A percentile compares a stretch with the other conserved stretches of the same genome.
Conservation (phyloP, 2,888 invertebrate genomes). For the Plusia festucae region DNA sequence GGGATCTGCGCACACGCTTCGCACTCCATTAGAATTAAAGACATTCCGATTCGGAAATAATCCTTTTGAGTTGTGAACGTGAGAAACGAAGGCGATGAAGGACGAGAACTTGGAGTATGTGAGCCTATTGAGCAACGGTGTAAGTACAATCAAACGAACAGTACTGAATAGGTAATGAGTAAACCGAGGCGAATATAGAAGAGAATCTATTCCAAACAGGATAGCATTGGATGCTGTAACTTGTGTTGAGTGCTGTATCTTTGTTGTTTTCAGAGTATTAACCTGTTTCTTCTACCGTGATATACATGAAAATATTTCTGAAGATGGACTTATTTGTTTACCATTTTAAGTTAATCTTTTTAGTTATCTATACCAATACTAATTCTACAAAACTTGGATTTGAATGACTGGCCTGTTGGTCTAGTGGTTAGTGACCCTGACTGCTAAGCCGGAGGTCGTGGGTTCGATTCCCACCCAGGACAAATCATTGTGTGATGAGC, state of each 20-base stretch:
- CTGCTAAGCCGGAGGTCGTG: too few relatives aligned
- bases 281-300: neutral
- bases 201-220: conserved; percentile 21
- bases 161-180: conserved; percentile 44
- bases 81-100: conserved; percentile 54
- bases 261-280: neutral
- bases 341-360: too few relatives aligned
- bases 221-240: neutral
- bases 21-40: conserved; percentile 67
- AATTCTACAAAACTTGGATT: too few relatives aligned
- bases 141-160: conserved; percentile 48
- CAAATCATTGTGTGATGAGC: too few relatives aligned
- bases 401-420: too few relatives aligned
- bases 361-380: too few relatives aligned
- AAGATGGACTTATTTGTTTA: too few relatives aligned
- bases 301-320: too few relatives aligned
- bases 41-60: conserved; percentile 65
- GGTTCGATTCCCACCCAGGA: too few relatives aligned
- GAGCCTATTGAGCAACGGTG: conserved; percentile 45
- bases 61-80: conserved; percentile 62
- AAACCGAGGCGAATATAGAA: conserved; percentile 21
- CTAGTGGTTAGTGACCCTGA: too few relatives aligned
- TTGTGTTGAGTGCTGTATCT: neutral
- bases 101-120: conserved; percentile 46
- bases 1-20: conserved; percentile 58